Evolutionary conservation across 2,113 vertebrate species (phyloP), one percentile per base, ranked within the genome.

Genomic region (Tachuris rubrigastra): DNA sequence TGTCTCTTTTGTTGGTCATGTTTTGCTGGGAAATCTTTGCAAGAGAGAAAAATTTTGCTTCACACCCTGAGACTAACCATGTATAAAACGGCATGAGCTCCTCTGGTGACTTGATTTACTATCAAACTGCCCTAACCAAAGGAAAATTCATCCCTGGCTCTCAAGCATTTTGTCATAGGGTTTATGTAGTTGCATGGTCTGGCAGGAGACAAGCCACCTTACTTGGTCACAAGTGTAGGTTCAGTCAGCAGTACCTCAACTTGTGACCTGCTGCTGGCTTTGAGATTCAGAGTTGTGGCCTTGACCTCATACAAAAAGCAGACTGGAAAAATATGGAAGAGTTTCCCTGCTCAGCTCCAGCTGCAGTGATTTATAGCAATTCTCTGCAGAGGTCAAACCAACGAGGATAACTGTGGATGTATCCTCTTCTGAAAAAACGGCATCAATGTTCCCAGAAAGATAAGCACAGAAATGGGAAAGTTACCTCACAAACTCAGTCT

Each of bases 401-500:
- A 41, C 0, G 2, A 87, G 53, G 52, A 72, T 87, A 72, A 76
- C 37, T 85, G 63, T 73, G 94, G 84, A 71, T 50, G 71, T 87
- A 39, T 66, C 37, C 81, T 87, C 58, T 63, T 82, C 87, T 91
- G 89, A 79, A 79, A 94, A 63, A 71, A 85, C 82, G 28, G 44
- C 49, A 85, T 85, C 77, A 79, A 0, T 42, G 37, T 94, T 91
- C 92, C 89, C 81, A 91, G 77, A 60, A 83, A 83, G 77, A 94
- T 35, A 62, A 95, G 55, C 10, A 10, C 21, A 91, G 62, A 82
- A 93, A 67, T 49, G 66, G 71, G 62, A 91, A 96, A 73, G 53
- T 91, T 96, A 76, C 66, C 49, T 85, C 75, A 79, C n/a, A 69
- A 89, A 85, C n/a, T 44, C 71, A 53, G 11, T 82, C 81, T 94